phyloP scores from a whole-genome alignment of 2,797 vertebrate genomes.

The Molossus molossus region DNA sequence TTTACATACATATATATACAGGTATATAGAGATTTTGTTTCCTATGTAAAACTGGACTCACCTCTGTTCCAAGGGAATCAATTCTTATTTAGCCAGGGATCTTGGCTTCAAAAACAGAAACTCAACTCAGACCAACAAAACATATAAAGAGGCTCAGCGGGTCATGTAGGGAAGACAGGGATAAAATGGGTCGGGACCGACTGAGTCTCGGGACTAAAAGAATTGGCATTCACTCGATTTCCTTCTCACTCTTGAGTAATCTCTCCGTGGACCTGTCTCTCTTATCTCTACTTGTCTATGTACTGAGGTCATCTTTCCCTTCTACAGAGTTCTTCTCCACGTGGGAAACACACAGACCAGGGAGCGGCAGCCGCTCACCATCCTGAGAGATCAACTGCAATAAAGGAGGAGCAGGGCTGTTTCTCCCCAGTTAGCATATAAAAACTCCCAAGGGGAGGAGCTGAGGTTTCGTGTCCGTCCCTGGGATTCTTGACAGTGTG shows the following conservation, averaged over 20 bases:
- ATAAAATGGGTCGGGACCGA: too few relatives aligned
- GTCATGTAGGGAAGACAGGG: neutral
- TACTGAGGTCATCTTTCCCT: neutral
- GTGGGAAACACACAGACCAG: neutral
- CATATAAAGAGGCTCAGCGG: neutral
- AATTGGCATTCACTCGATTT: neutral
- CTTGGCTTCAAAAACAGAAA: conserved; percentile 36
- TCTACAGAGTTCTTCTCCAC: neutral
- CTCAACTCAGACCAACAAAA: neutral
- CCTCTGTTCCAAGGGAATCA: neutral
- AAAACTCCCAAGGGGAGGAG: neutral
- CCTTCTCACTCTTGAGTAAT: neutral
- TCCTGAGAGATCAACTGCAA: neutral
- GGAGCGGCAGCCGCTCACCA: too few relatives aligned
- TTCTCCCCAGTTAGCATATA: neutral
- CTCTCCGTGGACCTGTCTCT: neutral
- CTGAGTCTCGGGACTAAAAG: neutral
- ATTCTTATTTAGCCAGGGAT: neutral
- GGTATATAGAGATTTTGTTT: neutral
- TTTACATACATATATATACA: neutral
- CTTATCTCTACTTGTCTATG: neutral
- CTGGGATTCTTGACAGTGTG: neutral
- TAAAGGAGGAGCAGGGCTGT: neutral
- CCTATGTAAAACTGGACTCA: neutral
- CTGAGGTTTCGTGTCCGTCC: neutral